A percentile compares a stretch with the other conserved stretches of the same genome.
Evolutionary conservation across 1,140 invertebrate species (phyloP).

Genomic region (Phenacoccus solenopsis): DNA sequence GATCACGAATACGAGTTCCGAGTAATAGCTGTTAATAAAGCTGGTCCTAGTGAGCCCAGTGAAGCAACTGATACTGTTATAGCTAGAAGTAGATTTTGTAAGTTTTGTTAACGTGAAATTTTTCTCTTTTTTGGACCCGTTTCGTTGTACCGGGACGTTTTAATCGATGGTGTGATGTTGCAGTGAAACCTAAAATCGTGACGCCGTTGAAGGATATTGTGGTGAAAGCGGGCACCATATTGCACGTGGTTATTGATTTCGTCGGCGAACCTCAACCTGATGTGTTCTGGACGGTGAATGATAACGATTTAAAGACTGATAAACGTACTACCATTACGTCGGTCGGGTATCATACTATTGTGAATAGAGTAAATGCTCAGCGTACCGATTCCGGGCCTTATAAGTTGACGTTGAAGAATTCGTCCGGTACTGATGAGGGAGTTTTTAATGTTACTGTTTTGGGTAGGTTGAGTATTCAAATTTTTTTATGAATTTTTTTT

Average conservation of each 20-base stretch:
- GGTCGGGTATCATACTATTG: slow-evolving; percentile 79
- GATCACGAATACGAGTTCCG: slow-evolving; percentile 95
- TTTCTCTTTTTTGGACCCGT: slow-evolving; percentile 21
- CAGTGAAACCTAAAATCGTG: slow-evolving; percentile 82
- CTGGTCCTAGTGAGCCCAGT: slow-evolving; percentile 87
- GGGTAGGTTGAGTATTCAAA: slow-evolving; percentile 36
- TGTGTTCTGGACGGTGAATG: slow-evolving; percentile 68
- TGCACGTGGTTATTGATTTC: slow-evolving; percentile 85
- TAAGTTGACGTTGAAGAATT: slow-evolving; percentile 67
- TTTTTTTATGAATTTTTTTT: neutral
- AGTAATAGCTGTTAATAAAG: slow-evolving; percentile 87
- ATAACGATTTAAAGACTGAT: slow-evolving; percentile 55
- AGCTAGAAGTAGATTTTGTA: slow-evolving; percentile 68
- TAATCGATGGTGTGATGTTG: slow-evolving; percentile 29
- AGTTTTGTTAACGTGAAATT: slow-evolving; percentile 32
- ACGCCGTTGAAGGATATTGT: slow-evolving; percentile 75
- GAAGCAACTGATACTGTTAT: slow-evolving; percentile 81
- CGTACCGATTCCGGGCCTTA: slow-evolving; percentile 73
- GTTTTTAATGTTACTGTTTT: slow-evolving; percentile 79
- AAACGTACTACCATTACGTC: slow-evolving; percentile 67
- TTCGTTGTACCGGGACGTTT: too few relatives aligned
- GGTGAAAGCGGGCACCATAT: slow-evolving; percentile 81
- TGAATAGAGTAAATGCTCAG: slow-evolving; percentile 80
- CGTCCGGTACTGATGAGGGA: slow-evolving; percentile 77
- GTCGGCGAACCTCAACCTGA: slow-evolving; percentile 80